These are phyloP conservation scores for Orthosia incerta DNA, from an alignment of 2,888 invertebrate genomes.

Conservation along the genomic window DNA sequence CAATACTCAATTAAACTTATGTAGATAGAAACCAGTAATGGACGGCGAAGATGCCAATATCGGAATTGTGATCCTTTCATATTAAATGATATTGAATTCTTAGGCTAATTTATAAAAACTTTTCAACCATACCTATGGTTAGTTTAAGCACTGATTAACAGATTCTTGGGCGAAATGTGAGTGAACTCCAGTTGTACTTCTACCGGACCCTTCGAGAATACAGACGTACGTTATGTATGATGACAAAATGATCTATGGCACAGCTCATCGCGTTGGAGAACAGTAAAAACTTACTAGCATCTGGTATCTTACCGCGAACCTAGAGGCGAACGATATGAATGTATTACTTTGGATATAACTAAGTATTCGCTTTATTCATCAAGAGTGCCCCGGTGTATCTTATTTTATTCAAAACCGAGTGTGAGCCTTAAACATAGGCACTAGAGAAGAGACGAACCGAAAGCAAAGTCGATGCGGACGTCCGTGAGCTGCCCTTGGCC, in stretches of 20 bases:
- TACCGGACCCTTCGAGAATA: no score
- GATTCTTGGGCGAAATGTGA: no score
- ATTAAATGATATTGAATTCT: constrained; percentile 1
- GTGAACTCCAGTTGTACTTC: no score
- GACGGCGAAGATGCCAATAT: constrained; percentile 10
- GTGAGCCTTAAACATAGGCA: background rate
- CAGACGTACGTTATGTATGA: no score
- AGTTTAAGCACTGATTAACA: no score
- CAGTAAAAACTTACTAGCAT: background rate
- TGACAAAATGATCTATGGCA: background rate
- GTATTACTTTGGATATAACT: background rate
- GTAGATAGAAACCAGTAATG: background rate
- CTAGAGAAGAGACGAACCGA: constrained; percentile 3
- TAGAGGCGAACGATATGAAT: background rate
- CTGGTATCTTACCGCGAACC: background rate
- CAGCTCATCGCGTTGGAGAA: background rate
- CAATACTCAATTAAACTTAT: background rate
- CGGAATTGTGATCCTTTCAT: background rate
- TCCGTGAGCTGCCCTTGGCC: constrained; percentile 15
- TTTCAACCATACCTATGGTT: no score
- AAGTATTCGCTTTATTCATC: background rate
- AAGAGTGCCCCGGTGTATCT: background rate
- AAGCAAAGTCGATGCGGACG: constrained; percentile 12
- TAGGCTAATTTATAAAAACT: background rate
- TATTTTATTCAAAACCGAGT: background rate